Conservation (phyloP, 2,888 invertebrate genomes). For the Drosophila pegasa region DNA sequence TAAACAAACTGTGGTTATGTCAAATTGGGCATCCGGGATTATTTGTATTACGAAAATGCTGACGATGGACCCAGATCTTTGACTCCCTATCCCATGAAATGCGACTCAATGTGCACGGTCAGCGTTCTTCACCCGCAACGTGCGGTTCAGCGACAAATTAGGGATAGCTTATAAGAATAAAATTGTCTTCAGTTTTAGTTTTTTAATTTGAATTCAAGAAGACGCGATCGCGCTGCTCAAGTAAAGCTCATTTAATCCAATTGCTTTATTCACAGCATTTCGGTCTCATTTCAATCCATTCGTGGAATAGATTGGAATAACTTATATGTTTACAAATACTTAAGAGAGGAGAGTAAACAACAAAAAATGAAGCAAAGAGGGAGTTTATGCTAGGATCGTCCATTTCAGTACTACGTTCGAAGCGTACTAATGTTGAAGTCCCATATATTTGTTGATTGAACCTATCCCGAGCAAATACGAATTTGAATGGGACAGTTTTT, state of each 20-base stretch:
- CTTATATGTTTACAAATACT: no score
- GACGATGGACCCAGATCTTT: neutral
- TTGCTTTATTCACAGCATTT: no score
- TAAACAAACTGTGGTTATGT: neutral
- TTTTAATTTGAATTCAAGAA: neutral
- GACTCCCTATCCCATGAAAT: neutral
- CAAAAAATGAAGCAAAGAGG: no score
- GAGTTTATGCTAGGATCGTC: no score
- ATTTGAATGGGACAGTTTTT: no score
- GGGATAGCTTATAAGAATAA: constrained; percentile 1
- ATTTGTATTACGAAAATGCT: neutral
- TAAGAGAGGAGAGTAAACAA: no score
- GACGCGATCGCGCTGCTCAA: neutral
- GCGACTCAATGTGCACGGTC: neutral
- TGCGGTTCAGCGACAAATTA: constrained; percentile 2
- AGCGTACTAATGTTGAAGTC: no score
- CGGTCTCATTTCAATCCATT: no score
- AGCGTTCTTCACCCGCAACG: neutral
- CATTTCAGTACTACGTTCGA: no score
- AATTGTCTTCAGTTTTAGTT: neutral
- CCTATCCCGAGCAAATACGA: no score
- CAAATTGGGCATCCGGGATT: neutral
- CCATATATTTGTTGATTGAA: no score
- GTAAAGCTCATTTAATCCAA: neutral
- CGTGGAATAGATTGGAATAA: no score